A percentile compares a stretch with the other conserved stretches of the same genome.
Evolutionary conservation across 2,113 vertebrate genomes (phyloP).

Genomic region (Megaleporinus macrocephalus): DNA sequence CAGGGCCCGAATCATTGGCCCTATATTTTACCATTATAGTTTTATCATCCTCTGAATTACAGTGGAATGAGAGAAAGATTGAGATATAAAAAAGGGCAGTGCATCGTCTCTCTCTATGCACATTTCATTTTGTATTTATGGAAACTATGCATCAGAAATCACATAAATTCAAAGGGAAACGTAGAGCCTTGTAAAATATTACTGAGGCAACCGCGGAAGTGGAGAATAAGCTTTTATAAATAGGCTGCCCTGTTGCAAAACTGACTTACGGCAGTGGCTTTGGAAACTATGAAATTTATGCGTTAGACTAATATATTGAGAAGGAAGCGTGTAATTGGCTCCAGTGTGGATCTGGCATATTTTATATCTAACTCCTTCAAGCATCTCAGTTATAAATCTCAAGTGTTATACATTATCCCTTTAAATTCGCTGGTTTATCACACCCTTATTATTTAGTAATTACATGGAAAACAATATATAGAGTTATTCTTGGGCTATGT

Average conservation of each 20-base stretch:
- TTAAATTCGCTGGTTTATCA: not conserved
- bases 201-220: conserved; percentile 10
- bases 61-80: conserved; percentile 54
- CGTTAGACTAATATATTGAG: conserved; percentile 2
- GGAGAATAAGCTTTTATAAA: conserved; percentile 35
- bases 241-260: conserved; percentile 13
- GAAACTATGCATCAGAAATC: conserved; percentile 51
- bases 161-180: conserved; percentile 44
- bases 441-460: not conserved
- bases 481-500: too few relatives aligned
- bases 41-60: conserved; percentile 63
- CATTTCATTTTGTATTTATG: conserved; percentile 58
- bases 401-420: not conserved
- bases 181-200: conserved; percentile 58
- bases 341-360: not conserved
- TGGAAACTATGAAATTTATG: not conserved
- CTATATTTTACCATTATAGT: conserved; percentile 46
- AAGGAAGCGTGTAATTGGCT: conserved; percentile 1
- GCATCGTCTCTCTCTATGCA: conserved; percentile 41
- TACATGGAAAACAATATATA: too few relatives aligned
- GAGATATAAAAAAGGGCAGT: conserved; percentile 54
- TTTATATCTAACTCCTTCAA: not conserved
- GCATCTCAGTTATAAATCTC: not conserved
- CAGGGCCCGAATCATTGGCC: conserved; percentile 25
- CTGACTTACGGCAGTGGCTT: not conserved